Conservation (phyloP, 2,888 invertebrate genomes). For the Zeuzera pyrina region DNA sequence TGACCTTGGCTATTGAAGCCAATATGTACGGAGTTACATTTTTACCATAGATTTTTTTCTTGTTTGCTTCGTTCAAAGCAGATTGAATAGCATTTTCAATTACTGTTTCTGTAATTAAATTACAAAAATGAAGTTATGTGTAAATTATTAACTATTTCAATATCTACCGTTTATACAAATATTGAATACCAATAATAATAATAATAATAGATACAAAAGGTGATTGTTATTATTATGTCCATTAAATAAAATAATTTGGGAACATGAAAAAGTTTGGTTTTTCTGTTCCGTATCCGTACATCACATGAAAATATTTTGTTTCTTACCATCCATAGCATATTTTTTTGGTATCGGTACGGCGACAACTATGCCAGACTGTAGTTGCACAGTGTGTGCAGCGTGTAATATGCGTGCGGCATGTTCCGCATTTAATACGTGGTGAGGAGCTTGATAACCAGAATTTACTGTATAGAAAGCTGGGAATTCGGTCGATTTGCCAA, state of each 20-base stretch:
- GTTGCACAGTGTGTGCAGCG: slow-evolving; percentile 61
- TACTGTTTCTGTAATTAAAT: slow-evolving; percentile 45
- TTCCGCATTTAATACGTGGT: slow-evolving; percentile 72
- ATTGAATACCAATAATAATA: too few species aligned
- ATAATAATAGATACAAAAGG: too few species aligned
- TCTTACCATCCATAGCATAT: slow-evolving; percentile 73
- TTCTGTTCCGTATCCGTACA: too few species aligned
- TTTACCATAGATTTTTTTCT: slow-evolving; percentile 81
- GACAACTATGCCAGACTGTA: slow-evolving; percentile 84
- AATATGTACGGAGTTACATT: slow-evolving; percentile 95
- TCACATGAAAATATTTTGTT: too few species aligned
- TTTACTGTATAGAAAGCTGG: slow-evolving; percentile 93
- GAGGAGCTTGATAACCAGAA: slow-evolving; percentile 83
- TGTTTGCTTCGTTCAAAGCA: slow-evolving; percentile 77
- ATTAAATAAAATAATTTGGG: too few species aligned
- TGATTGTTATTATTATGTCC: too few species aligned
- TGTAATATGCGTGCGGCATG: slow-evolving; percentile 84
- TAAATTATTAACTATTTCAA: too few species aligned
- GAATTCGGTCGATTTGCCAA: slow-evolving; percentile 80
- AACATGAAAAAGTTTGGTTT: too few species aligned
- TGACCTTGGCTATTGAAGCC: slow-evolving; percentile 82
- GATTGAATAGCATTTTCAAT: slow-evolving; percentile 80
- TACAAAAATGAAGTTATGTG: slow-evolving; percentile 9
- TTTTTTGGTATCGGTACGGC: slow-evolving; percentile 92
- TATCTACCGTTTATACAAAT: too few species aligned